Base-by-base conservation (phyloP, 1,140 invertebrate genomes). In the Tetramorium parvispinum region DNA sequence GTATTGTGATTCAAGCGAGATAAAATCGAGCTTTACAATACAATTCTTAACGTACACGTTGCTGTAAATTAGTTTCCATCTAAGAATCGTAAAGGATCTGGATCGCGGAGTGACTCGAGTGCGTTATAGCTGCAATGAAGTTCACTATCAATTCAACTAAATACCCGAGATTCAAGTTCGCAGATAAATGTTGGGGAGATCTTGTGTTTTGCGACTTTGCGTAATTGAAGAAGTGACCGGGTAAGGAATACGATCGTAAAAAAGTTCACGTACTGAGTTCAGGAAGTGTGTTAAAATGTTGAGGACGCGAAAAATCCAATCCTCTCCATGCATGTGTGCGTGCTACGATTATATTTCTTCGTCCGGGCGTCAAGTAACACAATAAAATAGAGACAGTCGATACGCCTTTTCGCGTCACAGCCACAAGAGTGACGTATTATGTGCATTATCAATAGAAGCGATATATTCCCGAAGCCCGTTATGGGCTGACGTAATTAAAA, bases 401-500 rank as follows among this genome's bases (percentile, higher is more conserved):
- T 82, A 82, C 59, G 32, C 59, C 16, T 82, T 82, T 82, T 73
- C 79, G 18, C 79, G 79, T 73, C 79, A 82, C 11, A 46, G 21
- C 10, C 32, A 57, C 27, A 57, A 46, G 24, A 57, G 40, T 82
- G 79, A 82, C 79, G 79, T 73, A 37, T 82, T 82, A 59, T 46
- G 32, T 49, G 79, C 79, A 32, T 83, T 83, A 83, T 75, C 79
- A 83, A 83, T 75, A 73, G 49, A 59, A 59, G 51, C 79, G 53
- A 82, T 59, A 57, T 57, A 32, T 46, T 46, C 53, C 43, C 49
- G 21, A 82, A 55, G 77, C 32, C 21, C 32, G 7, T 16, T 63
- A 81, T 81, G 55, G 32, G 77, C 65, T 82, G 79, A 73, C 79
- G 79, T 82, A 82, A 82, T 82, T 82, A 82, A 82, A 82, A 82